These are phyloP conservation scores for Ranitomeya variabilis DNA, from an alignment of 2,113 vertebrate genomes.

Conservation along the genomic window DNA sequence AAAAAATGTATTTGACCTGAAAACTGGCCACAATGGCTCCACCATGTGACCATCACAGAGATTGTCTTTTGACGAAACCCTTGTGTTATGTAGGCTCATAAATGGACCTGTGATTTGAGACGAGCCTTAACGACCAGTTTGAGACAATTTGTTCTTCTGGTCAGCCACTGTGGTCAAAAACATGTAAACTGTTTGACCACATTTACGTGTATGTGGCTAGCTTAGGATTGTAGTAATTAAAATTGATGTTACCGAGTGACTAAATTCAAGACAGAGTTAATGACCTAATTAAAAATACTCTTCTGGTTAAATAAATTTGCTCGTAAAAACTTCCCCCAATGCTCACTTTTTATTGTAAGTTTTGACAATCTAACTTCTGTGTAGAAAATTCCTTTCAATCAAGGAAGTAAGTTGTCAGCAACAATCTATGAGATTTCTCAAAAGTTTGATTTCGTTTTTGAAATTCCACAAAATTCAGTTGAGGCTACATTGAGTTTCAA, in stretches of 20 bases:
- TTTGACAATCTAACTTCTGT: background rate
- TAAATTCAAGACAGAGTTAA: background rate
- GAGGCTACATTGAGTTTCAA: too few relatives aligned
- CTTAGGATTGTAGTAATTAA: background rate
- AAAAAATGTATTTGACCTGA: background rate
- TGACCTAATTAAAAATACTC: background rate
- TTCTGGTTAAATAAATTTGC: background rate
- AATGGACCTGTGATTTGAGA: background rate
- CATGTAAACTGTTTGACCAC: background rate
- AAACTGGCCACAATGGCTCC: slow-evolving; percentile 8
- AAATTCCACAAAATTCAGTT: too few relatives aligned
- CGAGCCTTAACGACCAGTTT: background rate
- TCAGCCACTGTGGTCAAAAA: slow-evolving; percentile 4
- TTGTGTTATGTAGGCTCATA: background rate
- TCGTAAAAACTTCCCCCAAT: background rate
- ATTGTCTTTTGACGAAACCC: background rate
- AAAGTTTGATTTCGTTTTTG: too few relatives aligned
- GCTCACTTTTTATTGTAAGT: background rate
- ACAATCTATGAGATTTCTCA: too few relatives aligned
- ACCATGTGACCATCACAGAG: background rate
- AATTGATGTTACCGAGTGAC: background rate
- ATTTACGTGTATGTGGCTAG: slow-evolving; percentile 16
- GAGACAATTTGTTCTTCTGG: slow-evolving; percentile 12
- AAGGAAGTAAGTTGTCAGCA: too few relatives aligned
- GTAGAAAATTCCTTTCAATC: background rate